Conservation (phyloP, 2,113 vertebrate species). For the Origma solitaria region DNA sequence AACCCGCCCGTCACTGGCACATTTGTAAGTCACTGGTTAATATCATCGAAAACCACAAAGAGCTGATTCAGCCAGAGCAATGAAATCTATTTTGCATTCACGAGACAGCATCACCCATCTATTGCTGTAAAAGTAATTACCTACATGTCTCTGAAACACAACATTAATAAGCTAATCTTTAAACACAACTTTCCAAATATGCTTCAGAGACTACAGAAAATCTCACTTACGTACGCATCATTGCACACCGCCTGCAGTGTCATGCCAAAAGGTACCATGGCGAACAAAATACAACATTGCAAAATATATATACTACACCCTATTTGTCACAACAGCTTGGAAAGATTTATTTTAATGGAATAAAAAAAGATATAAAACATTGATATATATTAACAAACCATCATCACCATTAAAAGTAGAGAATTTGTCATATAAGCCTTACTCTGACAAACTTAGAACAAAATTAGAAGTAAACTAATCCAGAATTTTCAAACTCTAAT, state of each 20-base stretch:
- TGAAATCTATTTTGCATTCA: constrained; percentile 56
- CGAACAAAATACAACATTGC: background rate
- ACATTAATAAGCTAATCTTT: constrained; percentile 63
- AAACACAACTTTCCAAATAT: constrained; percentile 50
- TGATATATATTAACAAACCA: background rate
- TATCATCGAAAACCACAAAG: constrained; percentile 22
- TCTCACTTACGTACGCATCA: background rate
- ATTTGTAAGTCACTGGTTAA: constrained; percentile 46
- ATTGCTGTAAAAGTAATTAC: constrained; percentile 62
- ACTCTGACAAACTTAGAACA: background rate
- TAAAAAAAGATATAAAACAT: background rate
- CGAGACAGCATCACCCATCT: background rate
- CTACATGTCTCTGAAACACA: constrained; percentile 51
- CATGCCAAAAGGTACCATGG: background rate
- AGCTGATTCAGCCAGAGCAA: constrained; percentile 39
- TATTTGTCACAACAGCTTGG: background rate
- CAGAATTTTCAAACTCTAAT: background rate
- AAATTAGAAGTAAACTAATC: background rate
- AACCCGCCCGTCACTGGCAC: background rate
- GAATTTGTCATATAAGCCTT: background rate
- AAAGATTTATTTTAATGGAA: background rate
- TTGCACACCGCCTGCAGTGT: background rate
- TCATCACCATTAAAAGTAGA: background rate
- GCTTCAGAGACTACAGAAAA: constrained; percentile 42
- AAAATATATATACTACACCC: background rate